Conservation (phyloP, 2,113 vertebrate species). For the Machaerirhynchus nigripectus region DNA sequence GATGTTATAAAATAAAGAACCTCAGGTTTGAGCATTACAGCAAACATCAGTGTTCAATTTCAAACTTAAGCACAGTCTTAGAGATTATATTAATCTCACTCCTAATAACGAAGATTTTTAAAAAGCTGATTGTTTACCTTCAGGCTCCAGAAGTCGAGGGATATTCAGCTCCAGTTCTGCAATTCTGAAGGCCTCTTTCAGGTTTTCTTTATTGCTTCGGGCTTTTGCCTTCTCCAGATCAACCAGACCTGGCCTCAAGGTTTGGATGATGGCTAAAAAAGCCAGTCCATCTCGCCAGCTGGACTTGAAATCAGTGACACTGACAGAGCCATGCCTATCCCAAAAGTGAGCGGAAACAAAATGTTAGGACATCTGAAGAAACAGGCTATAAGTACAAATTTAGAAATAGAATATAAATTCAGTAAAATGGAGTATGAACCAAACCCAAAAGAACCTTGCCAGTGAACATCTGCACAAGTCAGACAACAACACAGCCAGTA, state of each 20-base stretch:
- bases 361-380: neutral
- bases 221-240: conserved; percentile 80
- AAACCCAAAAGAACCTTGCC: neutral
- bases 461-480: neutral
- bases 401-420: neutral
- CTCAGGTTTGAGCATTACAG: neutral
- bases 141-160: conserved; percentile 87
- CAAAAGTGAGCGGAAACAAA: neutral
- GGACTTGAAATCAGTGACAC: conserved; percentile 88
- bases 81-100: neutral
- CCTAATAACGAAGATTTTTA: neutral
- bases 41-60: neutral
- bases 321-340: conserved; percentile 79
- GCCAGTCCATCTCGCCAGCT: conserved; percentile 92
- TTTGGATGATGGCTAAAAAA: conserved; percentile 87
- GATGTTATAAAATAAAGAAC: neutral
- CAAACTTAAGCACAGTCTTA: neutral
- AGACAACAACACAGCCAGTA: neutral
- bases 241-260: conserved; percentile 84
- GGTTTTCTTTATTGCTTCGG: conserved; percentile 88
- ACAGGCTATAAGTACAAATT: neutral
- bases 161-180: conserved; percentile 88
- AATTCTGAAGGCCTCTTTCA: conserved; percentile 86
- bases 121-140: conserved; percentile 73
- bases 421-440: neutral